Percentiles rank a stretch among this genome's conserved stretches.
Conservation (phyloP, 2,888 invertebrate genomes). For the Campoplex capitator region DNA sequence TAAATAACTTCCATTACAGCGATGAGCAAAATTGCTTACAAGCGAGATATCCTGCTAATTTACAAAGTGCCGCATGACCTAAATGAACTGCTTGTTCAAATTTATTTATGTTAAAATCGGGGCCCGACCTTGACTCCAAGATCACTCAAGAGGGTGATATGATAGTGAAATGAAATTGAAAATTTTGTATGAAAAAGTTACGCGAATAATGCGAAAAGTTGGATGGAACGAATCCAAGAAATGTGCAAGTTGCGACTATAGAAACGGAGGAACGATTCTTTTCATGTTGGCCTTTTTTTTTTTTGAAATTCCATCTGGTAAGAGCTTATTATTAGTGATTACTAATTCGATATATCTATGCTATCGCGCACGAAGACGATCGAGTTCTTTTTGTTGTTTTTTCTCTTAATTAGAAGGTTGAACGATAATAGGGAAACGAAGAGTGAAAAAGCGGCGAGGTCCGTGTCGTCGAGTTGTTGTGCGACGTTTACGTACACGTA, state of each 20-base stretch:
- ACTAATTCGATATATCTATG: too few species aligned
- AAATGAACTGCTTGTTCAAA: background rate
- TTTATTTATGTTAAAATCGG: background rate
- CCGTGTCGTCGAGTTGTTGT: background rate
- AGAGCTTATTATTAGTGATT: too few species aligned
- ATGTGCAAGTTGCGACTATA: too few species aligned
- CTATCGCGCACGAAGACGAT: background rate
- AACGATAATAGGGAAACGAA: background rate
- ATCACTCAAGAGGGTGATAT: too few species aligned
- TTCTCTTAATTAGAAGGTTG: background rate
- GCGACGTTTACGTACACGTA: background rate
- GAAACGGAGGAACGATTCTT: too few species aligned
- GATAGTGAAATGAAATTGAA: too few species aligned
- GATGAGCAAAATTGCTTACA: background rate
- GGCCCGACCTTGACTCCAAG: background rate
- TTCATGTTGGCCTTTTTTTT: too few species aligned
- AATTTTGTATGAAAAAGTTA: too few species aligned
- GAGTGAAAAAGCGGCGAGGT: background rate
- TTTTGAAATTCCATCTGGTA: too few species aligned
- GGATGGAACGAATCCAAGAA: too few species aligned
- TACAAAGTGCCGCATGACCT: background rate
- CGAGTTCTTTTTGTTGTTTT: background rate
- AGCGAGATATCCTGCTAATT: background rate
- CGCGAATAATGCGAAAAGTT: background rate
- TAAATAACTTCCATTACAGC: background rate